These are phyloP conservation scores for Papilio helenus DNA, from an alignment of 1,140 invertebrate genomes.

Conservation along the genomic window DNA sequence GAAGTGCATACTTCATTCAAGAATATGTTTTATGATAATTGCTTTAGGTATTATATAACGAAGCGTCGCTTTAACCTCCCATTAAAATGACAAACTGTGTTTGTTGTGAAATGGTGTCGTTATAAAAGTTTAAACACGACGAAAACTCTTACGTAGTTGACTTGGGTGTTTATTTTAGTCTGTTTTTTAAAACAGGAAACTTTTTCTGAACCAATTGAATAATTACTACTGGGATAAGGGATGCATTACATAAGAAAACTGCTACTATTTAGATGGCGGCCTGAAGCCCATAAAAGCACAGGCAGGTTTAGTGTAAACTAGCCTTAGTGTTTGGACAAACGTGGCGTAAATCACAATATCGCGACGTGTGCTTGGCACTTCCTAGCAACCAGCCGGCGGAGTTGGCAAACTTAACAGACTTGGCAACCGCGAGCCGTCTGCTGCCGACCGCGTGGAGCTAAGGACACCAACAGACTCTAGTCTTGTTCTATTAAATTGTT, in stretches of 20 bases:
- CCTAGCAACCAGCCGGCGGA: neutral
- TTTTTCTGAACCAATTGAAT: no score
- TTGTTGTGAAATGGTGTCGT: neutral
- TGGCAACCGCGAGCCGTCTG: conserved; percentile 4
- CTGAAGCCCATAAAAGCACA: neutral
- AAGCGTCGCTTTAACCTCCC: neutral
- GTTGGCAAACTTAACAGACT: neutral
- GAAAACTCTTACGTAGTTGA: neutral
- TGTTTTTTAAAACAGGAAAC: neutral
- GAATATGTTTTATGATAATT: conserved; percentile 36
- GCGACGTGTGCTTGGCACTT: conserved; percentile 19
- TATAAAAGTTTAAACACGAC: neutral
- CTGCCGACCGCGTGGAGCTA: neutral
- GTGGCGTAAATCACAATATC: conserved; percentile 9
- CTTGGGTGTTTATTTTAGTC: neutral
- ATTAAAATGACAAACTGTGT: conserved; percentile 10
- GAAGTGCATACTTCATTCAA: conserved; percentile 32
- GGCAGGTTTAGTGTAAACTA: neutral
- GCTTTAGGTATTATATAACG: conserved; percentile 36
- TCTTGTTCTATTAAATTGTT: neutral
- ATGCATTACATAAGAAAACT: no score
- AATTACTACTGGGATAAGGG: no score
- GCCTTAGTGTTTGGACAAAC: conserved; percentile 3
- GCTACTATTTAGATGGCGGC: no score
- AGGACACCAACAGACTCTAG: neutral